phyloP scores from a whole-genome alignment of 2,888 invertebrate genomes.

The Conchocele bisecta region DNA sequence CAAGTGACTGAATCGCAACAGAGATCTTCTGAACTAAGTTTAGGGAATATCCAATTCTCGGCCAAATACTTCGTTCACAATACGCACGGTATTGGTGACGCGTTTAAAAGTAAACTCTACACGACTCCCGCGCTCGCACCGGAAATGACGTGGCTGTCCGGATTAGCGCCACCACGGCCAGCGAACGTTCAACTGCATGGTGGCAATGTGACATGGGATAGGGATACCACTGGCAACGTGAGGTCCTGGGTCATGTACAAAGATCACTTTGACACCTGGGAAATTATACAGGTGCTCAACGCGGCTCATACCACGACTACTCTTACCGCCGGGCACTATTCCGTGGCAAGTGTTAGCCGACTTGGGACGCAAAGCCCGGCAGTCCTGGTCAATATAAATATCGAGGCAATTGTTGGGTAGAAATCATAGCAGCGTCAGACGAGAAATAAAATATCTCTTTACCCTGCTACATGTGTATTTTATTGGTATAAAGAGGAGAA shows the following conservation, averaged over 20 bases:
- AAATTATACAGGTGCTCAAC: slow-evolving; percentile 48
- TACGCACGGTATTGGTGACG: slow-evolving; percentile 61
- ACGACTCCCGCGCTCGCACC: slow-evolving; percentile 63
- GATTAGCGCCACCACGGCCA: slow-evolving; percentile 45
- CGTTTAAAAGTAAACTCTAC: slow-evolving; percentile 62
- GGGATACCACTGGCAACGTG: slow-evolving; percentile 38
- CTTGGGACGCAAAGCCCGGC: slow-evolving; percentile 40
- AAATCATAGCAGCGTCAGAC: too few relatives aligned
- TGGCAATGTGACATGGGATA: slow-evolving; percentile 54
- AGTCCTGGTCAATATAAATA: slow-evolving; percentile 12
- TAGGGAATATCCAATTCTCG: slow-evolving; percentile 76
- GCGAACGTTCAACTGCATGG: slow-evolving; percentile 41
- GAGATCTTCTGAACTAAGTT: slow-evolving; percentile 40
- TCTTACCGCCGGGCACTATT: slow-evolving; percentile 39
- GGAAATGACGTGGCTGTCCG: slow-evolving; percentile 68
- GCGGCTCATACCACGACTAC: background rate
- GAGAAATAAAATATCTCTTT: too few relatives aligned
- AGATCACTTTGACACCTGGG: slow-evolving; percentile 50
- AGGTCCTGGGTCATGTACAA: slow-evolving; percentile 65
- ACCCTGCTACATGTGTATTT: too few relatives aligned
- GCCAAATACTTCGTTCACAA: slow-evolving; percentile 68
- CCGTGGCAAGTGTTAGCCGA: slow-evolving; percentile 45
- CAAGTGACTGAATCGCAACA: slow-evolving; percentile 70
- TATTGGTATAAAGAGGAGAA: too few relatives aligned
- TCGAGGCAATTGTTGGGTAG: background rate